A percentile compares a stretch with the other conserved stretches of the same genome.
phyloP scores from a whole-genome alignment of 2,888 invertebrate species.

The Hirtodrosophila alboralis region DNA sequence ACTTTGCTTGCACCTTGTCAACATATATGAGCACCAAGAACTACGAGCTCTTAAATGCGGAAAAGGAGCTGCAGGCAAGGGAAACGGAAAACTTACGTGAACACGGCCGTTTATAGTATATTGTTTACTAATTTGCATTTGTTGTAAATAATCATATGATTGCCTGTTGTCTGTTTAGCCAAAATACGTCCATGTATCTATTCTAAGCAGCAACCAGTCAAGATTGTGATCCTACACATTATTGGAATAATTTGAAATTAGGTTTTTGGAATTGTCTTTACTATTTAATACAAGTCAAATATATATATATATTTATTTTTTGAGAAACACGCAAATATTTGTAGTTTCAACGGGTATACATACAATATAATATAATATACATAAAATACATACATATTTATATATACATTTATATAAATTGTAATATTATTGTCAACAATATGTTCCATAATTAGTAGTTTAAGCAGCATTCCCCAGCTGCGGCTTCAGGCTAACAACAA shows the following conservation, averaged over 20 bases:
- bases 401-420: conserved; percentile 51
- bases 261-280: conserved; percentile 4
- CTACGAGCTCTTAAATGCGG: conserved; percentile 53
- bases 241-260: background rate
- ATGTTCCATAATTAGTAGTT: conserved; percentile 63
- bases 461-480: conserved; percentile 49
- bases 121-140: too few species aligned
- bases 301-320: conserved; percentile 30
- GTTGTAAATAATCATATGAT: background rate
- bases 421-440: conserved; percentile 80
- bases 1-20: conserved; percentile 40
- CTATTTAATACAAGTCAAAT: conserved; percentile 31
- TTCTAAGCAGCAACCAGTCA: conserved; percentile 7
- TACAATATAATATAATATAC: conserved; percentile 42
- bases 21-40: conserved; percentile 66
- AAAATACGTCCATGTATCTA: too few species aligned
- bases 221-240: background rate
- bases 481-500: conserved; percentile 57
- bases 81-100: conserved; percentile 48
- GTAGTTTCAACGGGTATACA: conserved; percentile 46
- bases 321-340: conserved; percentile 36
- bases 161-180: conserved; percentile 4
- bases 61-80: conserved; percentile 44
- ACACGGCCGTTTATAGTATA: conserved; percentile 13
- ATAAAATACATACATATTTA: conserved; percentile 51